Evolutionary conservation across 2,797 vertebrate genomes (phyloP), one percentile per base, ranked within the genome.

Genomic region (Triplophysa bombifrons): DNA sequence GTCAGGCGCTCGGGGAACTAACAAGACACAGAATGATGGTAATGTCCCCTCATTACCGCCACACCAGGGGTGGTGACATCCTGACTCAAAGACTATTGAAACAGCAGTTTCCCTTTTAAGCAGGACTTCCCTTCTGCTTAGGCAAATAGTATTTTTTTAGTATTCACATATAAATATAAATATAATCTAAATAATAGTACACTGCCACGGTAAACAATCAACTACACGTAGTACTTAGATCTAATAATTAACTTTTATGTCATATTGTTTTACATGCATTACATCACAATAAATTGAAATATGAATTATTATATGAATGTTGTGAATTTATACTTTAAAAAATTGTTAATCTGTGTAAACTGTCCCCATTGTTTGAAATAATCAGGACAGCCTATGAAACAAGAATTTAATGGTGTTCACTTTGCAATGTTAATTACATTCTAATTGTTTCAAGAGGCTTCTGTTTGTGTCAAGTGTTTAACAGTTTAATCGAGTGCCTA

Each of bases 51-150:
- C 91, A 92, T 92, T 92, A 92, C 89, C 86, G 85, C 87, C 88
- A 87, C 84, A 88, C 76, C 83, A 82, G 84, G 88, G 88, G 92
- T 92, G 93, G 93, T 92, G 93, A 94, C 93, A 94, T 94, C 93
- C 93, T 93, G 92, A 90, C 88, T 87, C 88, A 88, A 87, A 84
- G 88, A 88, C 88, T 89, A 90, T 92, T 92, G 90, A 93, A 92
- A 90, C 90, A 91, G 91, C 90, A 88, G 84, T 89, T 93, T 93
- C 91, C 91, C 91, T 85, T 92, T 91, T 78, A 73, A 85, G 87
- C 85, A 77, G 74, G 67, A 91, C 89, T 91, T 91, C 89, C 91
- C 84, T 82, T 82, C 53, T 27, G 71, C 53, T 51, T 38, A 86
- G 34, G 78, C 64, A 82, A 74, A 90, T 88, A 90, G 85, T 16